phyloP scores from a whole-genome alignment of 2,797 vertebrate species.

The Chaenodraco wilsoni region DNA sequence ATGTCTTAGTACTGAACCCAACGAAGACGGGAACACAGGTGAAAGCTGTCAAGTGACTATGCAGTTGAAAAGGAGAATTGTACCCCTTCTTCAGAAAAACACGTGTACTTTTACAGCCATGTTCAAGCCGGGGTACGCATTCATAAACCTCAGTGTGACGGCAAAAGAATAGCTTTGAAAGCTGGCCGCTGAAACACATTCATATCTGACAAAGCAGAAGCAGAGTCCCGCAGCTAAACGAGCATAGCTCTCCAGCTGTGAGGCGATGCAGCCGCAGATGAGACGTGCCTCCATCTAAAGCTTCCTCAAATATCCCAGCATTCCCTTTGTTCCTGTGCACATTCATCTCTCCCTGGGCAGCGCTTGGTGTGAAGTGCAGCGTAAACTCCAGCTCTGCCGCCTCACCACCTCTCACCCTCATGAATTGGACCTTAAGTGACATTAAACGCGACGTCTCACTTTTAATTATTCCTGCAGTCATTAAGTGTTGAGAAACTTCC shows the following conservation, averaged over 20 bases:
- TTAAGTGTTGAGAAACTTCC: constrained; percentile 62
- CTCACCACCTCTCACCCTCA: constrained; percentile 37
- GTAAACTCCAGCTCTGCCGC: constrained; percentile 32
- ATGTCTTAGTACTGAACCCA: background rate
- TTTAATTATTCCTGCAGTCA: constrained; percentile 66
- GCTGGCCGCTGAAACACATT: too few relatives aligned
- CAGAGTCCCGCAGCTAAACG: background rate
- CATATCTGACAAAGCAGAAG: background rate
- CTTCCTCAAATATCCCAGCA: constrained; percentile 6
- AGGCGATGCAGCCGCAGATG: constrained; percentile 2
- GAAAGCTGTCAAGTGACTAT: too few relatives aligned
- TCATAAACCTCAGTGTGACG: too few relatives aligned
- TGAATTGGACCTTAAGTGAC: constrained; percentile 63
- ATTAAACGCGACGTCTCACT: constrained; percentile 44
- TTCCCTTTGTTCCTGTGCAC: constrained; percentile 5
- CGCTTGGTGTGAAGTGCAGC: constrained; percentile 33
- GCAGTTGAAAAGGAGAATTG: too few relatives aligned
- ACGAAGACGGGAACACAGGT: too few relatives aligned
- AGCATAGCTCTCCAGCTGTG: background rate
- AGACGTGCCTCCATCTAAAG: constrained; percentile 1
- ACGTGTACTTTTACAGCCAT: too few relatives aligned
- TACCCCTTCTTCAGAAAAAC: too few relatives aligned
- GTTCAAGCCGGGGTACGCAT: too few relatives aligned
- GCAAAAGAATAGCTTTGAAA: too few relatives aligned
- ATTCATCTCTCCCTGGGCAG: constrained; percentile 25